Base-by-base conservation (phyloP, 37 sponge, comb jelly and placozoan genomes). In the Mnemiopsis leidyi region DNA sequence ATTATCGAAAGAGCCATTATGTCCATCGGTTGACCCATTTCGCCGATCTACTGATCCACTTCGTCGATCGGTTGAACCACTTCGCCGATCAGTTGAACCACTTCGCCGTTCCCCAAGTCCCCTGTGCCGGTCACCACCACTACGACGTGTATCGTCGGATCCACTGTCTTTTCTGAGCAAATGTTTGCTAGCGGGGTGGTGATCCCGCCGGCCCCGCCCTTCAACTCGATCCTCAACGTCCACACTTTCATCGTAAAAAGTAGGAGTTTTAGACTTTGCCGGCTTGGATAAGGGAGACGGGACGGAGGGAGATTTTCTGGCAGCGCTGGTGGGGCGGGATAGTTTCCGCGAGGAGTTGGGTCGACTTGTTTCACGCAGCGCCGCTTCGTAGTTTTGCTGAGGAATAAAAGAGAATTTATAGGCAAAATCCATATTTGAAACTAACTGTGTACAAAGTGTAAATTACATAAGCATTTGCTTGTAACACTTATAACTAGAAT, bases 361-460 rank as follows among this genome's bases (percentile, higher is more conserved):
- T 18, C 90, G 40, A 3, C 38, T 36, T 13, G 36, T 38, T 38
- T 85, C 90, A 40, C 48, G 90, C 30, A 85, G 90, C 23, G 90
- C 90, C 5, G 90, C 90, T 85, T 85, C 90, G 61, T 85, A 85
- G 90, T 85, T 85, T 39, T 39, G 48, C 90, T 85, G 90, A n/a
- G n/a, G n/a, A n/a, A n/a, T n/a, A 7, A 39, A 48, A 18, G 61
- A 48, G n/a, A n/a, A n/a, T n/a, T n/a, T n/a, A n/a, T n/a, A n/a
- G n/a, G n/a, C n/a, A n/a, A n/a, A n/a, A n/a, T n/a, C n/a, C n/a
- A n/a, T n/a, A n/a, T n/a, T n/a, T n/a, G n/a, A n/a, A n/a, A n/a
- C n/a, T n/a, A n/a, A n/a, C n/a, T n/a, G n/a, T n/a, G n/a, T n/a
- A n/a, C n/a, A n/a, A n/a, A n/a, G n/a, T n/a, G n/a, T n/a, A n/a